These are phyloP conservation scores for Dreissena rostriformis DNA, from an alignment of 1,140 invertebrate genomes.

Conservation along the genomic window DNA sequence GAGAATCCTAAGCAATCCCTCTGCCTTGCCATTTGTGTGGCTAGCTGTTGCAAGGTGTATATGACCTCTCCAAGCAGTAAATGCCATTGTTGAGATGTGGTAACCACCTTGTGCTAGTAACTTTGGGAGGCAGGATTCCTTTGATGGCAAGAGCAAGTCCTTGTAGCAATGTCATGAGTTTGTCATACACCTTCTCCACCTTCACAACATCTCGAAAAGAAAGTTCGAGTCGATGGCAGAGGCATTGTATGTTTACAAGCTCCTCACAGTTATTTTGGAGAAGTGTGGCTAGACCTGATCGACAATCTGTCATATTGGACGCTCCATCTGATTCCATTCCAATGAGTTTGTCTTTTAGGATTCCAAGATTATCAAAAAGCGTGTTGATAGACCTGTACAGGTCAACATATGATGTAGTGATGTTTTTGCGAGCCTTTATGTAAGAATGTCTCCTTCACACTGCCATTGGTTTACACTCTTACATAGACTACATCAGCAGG, in stretches of 20 bases:
- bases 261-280: conserved; percentile 6
- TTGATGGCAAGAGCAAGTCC: conserved; percentile 26
- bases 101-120: conserved; percentile 44
- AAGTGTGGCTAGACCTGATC: conserved; percentile 7
- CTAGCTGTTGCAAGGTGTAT: conserved; percentile 25
- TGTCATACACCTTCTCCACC: conserved; percentile 48
- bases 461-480: too few species aligned
- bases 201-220: conserved; percentile 52
- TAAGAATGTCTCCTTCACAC: too few species aligned
- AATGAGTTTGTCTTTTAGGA: conserved; percentile 5
- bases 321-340: conserved; percentile 35
- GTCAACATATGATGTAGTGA: too few species aligned
- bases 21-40: conserved; percentile 47
- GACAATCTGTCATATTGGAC: conserved; percentile 12
- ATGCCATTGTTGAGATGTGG: conserved; percentile 44
- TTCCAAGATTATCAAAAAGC: too few species aligned
- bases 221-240: conserved; percentile 50
- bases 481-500: too few species aligned
- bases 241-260: conserved; percentile 53
- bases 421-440: too few species aligned
- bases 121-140: conserved; percentile 22
- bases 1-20: conserved; percentile 15
- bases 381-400: too few species aligned
- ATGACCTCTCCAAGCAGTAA: background rate
- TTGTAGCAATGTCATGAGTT: conserved; percentile 57